Evolutionary conservation across 2,113 vertebrate genomes (phyloP).

Genomic region (Picathartes gymnocephalus): DNA sequence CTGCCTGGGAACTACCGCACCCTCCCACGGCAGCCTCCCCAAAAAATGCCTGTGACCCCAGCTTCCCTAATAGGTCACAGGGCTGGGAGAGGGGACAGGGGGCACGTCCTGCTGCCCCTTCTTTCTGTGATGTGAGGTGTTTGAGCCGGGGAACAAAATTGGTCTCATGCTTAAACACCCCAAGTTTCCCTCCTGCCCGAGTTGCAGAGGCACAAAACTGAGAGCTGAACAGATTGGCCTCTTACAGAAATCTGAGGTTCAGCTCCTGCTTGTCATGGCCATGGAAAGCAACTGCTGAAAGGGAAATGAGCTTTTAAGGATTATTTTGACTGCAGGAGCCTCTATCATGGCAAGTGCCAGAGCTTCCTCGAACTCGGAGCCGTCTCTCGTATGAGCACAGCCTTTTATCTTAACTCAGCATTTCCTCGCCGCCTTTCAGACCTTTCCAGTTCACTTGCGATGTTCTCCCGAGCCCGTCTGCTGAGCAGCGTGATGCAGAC

Average conservation of each 20-base stretch:
- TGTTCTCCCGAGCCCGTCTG: neutral
- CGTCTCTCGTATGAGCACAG: neutral
- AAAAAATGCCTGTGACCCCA: neutral
- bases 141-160: neutral
- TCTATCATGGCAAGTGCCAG: neutral
- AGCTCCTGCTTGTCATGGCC: neutral
- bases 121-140: neutral
- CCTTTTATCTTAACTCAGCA: neutral
- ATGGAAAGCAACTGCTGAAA: neutral
- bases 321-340: neutral
- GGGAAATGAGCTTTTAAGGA: neutral
- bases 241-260: neutral
- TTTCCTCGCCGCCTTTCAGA: neutral
- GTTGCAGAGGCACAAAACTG: neutral
- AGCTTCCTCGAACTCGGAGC: neutral
- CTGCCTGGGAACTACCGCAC: neutral
- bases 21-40: fast-evolving
- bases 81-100: neutral
- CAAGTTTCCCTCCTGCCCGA: neutral
- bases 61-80: fast-evolving
- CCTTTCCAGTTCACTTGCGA: neutral
- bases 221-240: neutral
- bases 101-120: neutral
- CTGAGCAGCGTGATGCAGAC: neutral
- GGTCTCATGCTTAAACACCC: neutral